Conservation (phyloP, 2,888 invertebrate genomes). For the Melangyna quadrimaculata region DNA sequence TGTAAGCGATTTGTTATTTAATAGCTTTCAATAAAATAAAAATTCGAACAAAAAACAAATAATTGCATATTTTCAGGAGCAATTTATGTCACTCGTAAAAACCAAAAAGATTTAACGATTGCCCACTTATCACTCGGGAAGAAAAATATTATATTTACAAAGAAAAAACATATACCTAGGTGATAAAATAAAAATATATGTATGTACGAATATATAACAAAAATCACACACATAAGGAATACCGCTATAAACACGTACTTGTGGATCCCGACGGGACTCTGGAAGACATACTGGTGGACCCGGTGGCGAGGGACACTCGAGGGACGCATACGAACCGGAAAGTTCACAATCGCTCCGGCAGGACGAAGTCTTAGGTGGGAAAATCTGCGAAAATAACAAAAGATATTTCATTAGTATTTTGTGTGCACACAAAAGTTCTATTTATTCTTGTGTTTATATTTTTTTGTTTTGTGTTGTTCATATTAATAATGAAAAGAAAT, state of each 20-base stretch:
- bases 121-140: constrained; percentile 45
- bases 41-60: constrained; percentile 13
- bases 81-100: constrained; percentile 54
- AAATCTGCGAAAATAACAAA: constrained; percentile 73
- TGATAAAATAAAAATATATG: constrained; percentile 2
- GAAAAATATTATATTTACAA: constrained; percentile 29
- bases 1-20: constrained; percentile 57
- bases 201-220: neutral
- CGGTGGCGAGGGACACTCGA: constrained; percentile 77
- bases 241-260: constrained; percentile 73
- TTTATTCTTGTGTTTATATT: constrained; percentile 14
- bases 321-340: constrained; percentile 76
- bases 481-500: constrained; percentile 12
- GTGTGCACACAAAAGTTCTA: constrained; percentile 36
- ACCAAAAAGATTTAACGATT: constrained; percentile 44
- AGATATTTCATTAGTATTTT: constrained; percentile 57
- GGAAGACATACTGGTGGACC: constrained; percentile 76
- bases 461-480: neutral
- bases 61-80: constrained; percentile 45
- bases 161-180: neutral
- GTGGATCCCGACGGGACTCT: constrained; percentile 76
- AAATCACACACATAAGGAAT: constrained; percentile 43
- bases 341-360: constrained; percentile 76
- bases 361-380: constrained; percentile 75
- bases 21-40: constrained; percentile 20